Evolutionary conservation across 2,888 invertebrate species (phyloP), one percentile per base, ranked within the genome.

Genomic region (Saturnia japonica): DNA sequence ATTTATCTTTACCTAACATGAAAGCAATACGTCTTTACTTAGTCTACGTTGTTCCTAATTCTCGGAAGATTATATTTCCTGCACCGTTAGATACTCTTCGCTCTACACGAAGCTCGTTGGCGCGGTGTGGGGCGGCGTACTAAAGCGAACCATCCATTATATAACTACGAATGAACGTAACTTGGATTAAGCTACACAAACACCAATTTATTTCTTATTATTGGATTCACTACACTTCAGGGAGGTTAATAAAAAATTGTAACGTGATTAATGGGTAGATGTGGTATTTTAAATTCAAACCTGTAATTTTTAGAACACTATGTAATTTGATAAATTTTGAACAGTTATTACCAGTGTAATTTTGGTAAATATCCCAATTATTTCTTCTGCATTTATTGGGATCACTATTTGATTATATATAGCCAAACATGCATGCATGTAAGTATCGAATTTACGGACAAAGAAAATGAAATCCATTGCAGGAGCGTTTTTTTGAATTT

Each of bases 11-110:
- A 11, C 16, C 40, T 22, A 40, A 47, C 51, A 51, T 42, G 40
- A 19, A 47, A 62, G 42, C 28, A 54, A 66, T 40, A 54, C 34
- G 54, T 67, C 42, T 67, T 70, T 54, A 2, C 12, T 43, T 4
- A 34, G 28, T 42, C 54, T 72, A 70, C 72, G 71, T 74, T 71
- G 73, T 72, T 72, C 74, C 73, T 77, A 77, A 80, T 80, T 78
- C 78, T 75, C 68, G 72, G 69, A 78, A 78, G 78, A 81, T 83
- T 82, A 81, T 78, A 82, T 84, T 83, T 84, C 76, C 79, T 79
- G 79, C 79, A 78, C 73, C 72, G 70, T 74, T 76, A 72, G 74
- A 64, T 40, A 64, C 28, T 14, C 57, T 25, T 4, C n/a, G 6
- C 64, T 40, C 64, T 64, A 34, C 34, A 34, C 6, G 34, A 4